These are phyloP conservation scores for Zhuqinia jingwanae DNA, from an alignment of 2,888 invertebrate species.

Conservation along the genomic window DNA sequence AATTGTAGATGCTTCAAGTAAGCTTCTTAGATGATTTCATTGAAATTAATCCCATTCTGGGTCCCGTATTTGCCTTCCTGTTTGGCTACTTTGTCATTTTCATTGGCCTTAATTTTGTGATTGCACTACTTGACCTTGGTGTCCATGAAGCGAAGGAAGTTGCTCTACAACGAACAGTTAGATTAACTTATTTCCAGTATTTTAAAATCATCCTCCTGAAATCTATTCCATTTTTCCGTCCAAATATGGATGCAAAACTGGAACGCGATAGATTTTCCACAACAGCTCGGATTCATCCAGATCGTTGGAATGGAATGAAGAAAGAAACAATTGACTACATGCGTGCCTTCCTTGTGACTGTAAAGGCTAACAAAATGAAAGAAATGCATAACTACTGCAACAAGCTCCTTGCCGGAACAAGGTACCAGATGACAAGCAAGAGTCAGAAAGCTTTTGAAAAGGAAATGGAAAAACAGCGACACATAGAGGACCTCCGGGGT, in stretches of 20 bases:
- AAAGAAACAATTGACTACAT: constrained; percentile 40
- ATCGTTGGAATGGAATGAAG: constrained; percentile 62
- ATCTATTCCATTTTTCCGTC: background rate
- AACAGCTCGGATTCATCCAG: constrained; percentile 58
- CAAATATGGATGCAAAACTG: background rate
- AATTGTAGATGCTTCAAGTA: constrained; percentile 50
- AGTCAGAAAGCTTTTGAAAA: constrained; percentile 1
- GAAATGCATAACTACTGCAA: constrained; percentile 65
- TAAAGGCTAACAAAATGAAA: constrained; percentile 44
- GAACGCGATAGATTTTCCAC: background rate
- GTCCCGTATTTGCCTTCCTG: constrained; percentile 60
- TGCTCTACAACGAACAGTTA: constrained; percentile 57
- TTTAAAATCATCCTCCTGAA: background rate
- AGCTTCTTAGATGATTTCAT: constrained; percentile 61
- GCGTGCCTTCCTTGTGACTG: constrained; percentile 16
- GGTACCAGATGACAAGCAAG: constrained; percentile 55
- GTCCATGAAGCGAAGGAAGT: constrained; percentile 74
- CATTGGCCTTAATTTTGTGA: constrained; percentile 69
- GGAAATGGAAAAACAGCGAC: constrained; percentile 48
- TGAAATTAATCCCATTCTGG: constrained; percentile 45
- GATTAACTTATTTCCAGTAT: constrained; percentile 62
- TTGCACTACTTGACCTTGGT: constrained; percentile 68
- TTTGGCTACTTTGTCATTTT: constrained; percentile 70
- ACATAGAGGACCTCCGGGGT: constrained; percentile 62
- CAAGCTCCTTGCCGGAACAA: constrained; percentile 56